Evolutionary conservation across 2,113 vertebrate species (phyloP), one percentile per base, ranked within the genome.

Genomic region (Carollia perspicillata): DNA sequence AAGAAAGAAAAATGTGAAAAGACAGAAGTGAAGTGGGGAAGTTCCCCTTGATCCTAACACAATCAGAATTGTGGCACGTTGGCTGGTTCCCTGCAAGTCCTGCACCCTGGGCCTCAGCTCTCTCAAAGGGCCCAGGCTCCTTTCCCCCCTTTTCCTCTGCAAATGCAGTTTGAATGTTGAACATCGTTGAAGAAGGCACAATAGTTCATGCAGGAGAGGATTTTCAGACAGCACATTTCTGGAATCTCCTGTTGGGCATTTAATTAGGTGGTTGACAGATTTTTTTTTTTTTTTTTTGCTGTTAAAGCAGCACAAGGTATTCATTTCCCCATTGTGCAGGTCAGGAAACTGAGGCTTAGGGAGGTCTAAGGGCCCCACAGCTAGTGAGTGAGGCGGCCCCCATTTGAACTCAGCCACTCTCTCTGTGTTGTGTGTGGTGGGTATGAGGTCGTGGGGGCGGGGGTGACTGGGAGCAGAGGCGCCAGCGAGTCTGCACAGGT

Each of bases 1-100:
- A 89, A 78, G 47, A 93, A 95, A 94, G 49, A 35, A 85, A 80
- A 79, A 90, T 44, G 44, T n/a, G 58, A 42, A 84, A 86, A 63
- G 81, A 49, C 37, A 26, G 71, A 69, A 86, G 40, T 49, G 51
- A 53, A 69, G 35, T 44, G 40, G 8, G 10, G 30, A 35, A 60
- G 1, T 44, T 17, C 53, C 13, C 47, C 23, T 20, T 12, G 47
- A 12, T 35, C 28, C 55, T 86, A 0, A 40, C 2, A 84, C 5
- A 66, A 20, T 28, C 7, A 49, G 33, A 47, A 13, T 35, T 28
- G 2, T 40, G 16, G 30, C 69, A 53, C 49, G 49, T 30, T 65
- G 60, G 35, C 66, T 86, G 20, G 66, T 66, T 37, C 65, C 33
- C 47, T 94, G 26, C 16, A 37, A 51, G 20, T n/a, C 55, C 3